Conservation (phyloP, 2,797 vertebrate species). For the Sternotherus odoratus region DNA sequence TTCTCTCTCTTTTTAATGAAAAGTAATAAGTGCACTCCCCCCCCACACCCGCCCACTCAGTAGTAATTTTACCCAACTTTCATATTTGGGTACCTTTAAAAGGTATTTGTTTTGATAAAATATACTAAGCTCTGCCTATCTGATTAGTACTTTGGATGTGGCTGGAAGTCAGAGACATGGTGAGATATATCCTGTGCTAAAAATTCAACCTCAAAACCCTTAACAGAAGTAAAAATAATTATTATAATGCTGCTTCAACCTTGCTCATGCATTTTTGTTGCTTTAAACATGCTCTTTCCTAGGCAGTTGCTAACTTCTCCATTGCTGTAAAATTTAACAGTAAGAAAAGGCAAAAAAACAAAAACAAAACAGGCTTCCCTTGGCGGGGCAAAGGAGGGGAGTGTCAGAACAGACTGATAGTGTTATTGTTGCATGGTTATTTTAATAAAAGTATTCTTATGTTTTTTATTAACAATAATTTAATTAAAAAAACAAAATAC, state of each 20-base stretch:
- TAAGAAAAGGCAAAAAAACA: conserved; percentile 67
- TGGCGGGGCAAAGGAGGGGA: conserved; percentile 70
- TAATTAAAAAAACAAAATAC: conserved; percentile 89
- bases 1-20: conserved; percentile 77
- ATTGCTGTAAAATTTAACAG: conserved; percentile 76
- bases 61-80: conserved; percentile 82
- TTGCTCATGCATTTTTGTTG: conserved; percentile 81
- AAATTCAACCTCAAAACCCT: conserved; percentile 75
- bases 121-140: conserved; percentile 82
- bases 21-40: conserved; percentile 89
- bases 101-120: conserved; percentile 77
- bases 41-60: conserved; percentile 82
- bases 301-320: conserved; percentile 80
- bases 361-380: conserved; percentile 78
- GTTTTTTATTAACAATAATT: conserved; percentile 88
- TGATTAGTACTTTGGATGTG: conserved; percentile 72
- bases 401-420: conserved; percentile 84
- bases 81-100: conserved; percentile 82
- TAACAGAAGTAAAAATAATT: conserved; percentile 49
- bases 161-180: conserved; percentile 74
- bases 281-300: conserved; percentile 83
- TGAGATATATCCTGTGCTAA: conserved; percentile 61
- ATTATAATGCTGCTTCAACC: conserved; percentile 79
- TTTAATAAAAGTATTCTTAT: conserved; percentile 86
- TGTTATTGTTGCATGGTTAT: conserved; percentile 84